phyloP scores from a whole-genome alignment of 1,140 invertebrate genomes.

The Aphelenchoides besseyi region DNA sequence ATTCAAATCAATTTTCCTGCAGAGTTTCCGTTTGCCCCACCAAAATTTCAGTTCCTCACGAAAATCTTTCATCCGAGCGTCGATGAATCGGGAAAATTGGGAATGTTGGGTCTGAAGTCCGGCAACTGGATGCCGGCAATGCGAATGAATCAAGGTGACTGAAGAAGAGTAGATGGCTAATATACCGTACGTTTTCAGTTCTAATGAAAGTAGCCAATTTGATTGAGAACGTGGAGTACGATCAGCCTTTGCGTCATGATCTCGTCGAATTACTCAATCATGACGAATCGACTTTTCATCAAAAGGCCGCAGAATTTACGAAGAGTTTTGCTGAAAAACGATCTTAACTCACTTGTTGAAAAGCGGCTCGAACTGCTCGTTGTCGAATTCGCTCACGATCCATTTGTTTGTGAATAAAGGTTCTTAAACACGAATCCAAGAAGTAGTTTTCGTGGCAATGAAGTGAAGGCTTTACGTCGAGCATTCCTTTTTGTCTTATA shows the following conservation, averaged over 20 bases:
- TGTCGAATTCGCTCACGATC: slow-evolving; percentile 19
- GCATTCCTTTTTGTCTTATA: too few species aligned
- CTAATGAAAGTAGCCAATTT: neutral
- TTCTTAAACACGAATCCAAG: too few species aligned
- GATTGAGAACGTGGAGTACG: neutral
- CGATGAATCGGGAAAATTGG: slow-evolving; percentile 83
- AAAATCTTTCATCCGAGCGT: slow-evolving; percentile 20
- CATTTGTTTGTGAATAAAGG: neutral
- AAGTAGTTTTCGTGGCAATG: too few species aligned
- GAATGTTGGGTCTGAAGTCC: neutral
- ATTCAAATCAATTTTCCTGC: neutral
- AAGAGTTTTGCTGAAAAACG: slow-evolving; percentile 93
- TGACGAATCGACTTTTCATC: slow-evolving; percentile 90
- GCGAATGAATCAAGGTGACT: neutral
- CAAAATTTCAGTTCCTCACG: slow-evolving; percentile 16
- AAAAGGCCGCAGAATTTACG: slow-evolving; percentile 94
- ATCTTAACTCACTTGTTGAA: slow-evolving; percentile 14
- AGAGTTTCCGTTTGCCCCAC: slow-evolving; percentile 11
- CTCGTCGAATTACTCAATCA: slow-evolving; percentile 89
- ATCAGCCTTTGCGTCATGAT: slow-evolving; percentile 75
- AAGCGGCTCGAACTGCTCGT: slow-evolving; percentile 4
- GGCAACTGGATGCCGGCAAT: slow-evolving; percentile 15
- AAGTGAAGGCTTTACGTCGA: too few species aligned
- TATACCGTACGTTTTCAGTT: neutral
- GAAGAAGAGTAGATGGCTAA: neutral